phyloP scores from a whole-genome alignment of 1,140 invertebrate species.

The Tachypleus tridentatus region DNA sequence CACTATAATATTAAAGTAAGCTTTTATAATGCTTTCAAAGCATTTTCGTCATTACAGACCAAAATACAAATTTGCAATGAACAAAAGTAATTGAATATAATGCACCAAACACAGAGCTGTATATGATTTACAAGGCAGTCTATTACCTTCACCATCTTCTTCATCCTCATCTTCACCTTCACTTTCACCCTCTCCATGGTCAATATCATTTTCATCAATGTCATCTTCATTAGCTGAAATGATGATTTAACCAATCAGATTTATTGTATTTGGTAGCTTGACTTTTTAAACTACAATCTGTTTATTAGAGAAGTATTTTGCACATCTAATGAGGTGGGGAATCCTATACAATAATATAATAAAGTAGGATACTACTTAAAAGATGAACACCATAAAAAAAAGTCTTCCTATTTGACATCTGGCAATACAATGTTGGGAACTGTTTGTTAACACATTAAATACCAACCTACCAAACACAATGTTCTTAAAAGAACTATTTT shows the following conservation, averaged over 20 bases:
- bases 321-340: too few relatives aligned
- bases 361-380: too few relatives aligned
- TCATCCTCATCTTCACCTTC: slow-evolving; percentile 55
- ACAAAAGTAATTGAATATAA: not conserved
- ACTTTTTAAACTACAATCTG: too few relatives aligned
- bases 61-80: slow-evolving; percentile 10
- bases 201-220: slow-evolving; percentile 21
- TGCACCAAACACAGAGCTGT: not conserved
- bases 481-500: slow-evolving; percentile 36
- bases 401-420: too few relatives aligned
- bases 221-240: slow-evolving; percentile 11
- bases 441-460: too few relatives aligned
- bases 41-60: slow-evolving; percentile 8
- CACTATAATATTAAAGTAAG: slow-evolving; percentile 11
- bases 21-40: slow-evolving; percentile 1
- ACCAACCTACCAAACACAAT: too few relatives aligned
- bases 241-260: too few relatives aligned
- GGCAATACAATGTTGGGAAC: too few relatives aligned
- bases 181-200: slow-evolving; percentile 45
- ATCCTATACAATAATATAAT: too few relatives aligned
- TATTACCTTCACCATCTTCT: slow-evolving; percentile 26
- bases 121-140: slow-evolving; percentile 12
- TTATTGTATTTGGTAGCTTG: too few relatives aligned
- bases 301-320: too few relatives aligned
- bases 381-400: too few relatives aligned